Base-by-base conservation (phyloP, 2,888 invertebrate species). In the Thera obeliscata region DNA sequence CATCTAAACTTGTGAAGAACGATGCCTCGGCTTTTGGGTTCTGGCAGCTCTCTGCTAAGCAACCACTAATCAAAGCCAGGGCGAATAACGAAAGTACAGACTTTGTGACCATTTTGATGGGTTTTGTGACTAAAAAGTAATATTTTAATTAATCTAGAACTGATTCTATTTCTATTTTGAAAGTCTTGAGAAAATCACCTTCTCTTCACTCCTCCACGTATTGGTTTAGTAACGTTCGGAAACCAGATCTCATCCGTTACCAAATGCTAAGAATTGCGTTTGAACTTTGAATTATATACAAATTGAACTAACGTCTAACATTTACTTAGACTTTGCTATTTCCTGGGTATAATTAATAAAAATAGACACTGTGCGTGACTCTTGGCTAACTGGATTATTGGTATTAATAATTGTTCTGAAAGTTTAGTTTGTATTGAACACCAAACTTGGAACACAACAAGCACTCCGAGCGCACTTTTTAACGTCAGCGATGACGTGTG, bases 1-100 rank as follows among this genome's bases (percentile, higher is more conserved):
- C 98, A 94, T 99, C 99, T 87, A 96, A 95, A 22, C 98, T 98
- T 57, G 98, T 98, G 89, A 98, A 99, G 0, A 96, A 96, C 62
- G 95, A 95, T n/a, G 97, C 95, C 67, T 95, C 94, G 9, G 96
- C 95, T 92, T 96, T 94, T 4, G 96, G 96, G 78, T 95, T 96
- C 74, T 87, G 83, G 81, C 93, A 93, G 73, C 83, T 87, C 61
- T 89, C 81, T 9, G 87, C 89, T 2, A 83, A 74, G 2, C 82
- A 82, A 43, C 85, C 81, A 71, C 82, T 78, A 35, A 84, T 68
- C 56, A 81, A 80, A 50, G 83, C 85, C 35, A 91, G 56, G 11
- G 85, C 83, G 66, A 90, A 73, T 55, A 89, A 71, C 66, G 84
- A 78, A 71, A 88, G 64, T 63, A 87, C 74, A 76, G 84, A 84